A percentile compares a stretch with the other conserved stretches of the same genome.
Evolutionary conservation across 2,113 vertebrate species (phyloP).

Genomic region (Catharus minimus): DNA sequence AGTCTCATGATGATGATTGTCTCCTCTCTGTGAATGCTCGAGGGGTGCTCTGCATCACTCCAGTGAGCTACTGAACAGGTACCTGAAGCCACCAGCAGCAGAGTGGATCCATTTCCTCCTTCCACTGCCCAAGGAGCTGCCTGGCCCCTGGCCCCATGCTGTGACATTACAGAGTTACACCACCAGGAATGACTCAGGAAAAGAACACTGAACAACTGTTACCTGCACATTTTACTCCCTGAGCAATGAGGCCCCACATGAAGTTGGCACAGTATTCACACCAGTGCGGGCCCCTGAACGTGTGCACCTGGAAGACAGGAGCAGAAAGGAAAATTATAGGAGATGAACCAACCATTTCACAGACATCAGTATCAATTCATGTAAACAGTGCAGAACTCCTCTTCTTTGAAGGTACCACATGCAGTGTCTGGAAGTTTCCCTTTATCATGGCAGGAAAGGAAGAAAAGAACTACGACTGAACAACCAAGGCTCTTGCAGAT

Average conservation of each 20-base stretch:
- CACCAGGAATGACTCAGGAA: neutral
- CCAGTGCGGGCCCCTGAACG: conserved; percentile 97
- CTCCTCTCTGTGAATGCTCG: fast-evolving
- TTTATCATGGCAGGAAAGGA: neutral
- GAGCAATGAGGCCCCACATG: conserved; percentile 99
- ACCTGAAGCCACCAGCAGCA: neutral
- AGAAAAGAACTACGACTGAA: neutral
- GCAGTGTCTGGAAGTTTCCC: neutral
- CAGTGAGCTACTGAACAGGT: neutral
- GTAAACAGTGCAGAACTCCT: neutral
- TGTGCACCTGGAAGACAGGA: conserved; percentile 88
- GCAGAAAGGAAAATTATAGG: conserved; percentile 21
- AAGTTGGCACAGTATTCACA: conserved; percentile 99
- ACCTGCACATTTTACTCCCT: conserved; percentile 99
- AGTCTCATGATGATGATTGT: neutral
- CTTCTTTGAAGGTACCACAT: neutral
- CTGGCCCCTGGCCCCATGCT: neutral
- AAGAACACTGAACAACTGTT: conserved; percentile 25
- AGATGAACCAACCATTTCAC: neutral
- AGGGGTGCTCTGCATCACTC: neutral
- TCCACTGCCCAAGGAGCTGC: neutral
- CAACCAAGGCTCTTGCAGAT: neutral
- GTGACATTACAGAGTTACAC: neutral
- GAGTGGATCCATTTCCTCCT: neutral
- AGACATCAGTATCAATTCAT: neutral